phyloP scores from a whole-genome alignment of 2,113 vertebrate genomes.

The Dromaius novaehollandiae region DNA sequence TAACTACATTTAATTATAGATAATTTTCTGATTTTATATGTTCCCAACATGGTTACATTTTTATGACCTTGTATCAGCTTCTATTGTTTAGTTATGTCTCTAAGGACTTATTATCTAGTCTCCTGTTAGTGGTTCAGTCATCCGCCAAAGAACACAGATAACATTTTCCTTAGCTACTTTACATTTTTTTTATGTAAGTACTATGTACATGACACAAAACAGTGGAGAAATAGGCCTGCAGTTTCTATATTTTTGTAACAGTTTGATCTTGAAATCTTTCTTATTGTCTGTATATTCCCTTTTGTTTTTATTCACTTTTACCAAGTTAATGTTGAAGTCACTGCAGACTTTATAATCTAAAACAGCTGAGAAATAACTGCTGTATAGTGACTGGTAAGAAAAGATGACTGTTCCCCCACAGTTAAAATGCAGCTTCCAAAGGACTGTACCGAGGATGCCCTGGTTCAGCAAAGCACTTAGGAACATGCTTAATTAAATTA shows the following conservation, averaged over 20 bases:
- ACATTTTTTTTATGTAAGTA: neutral
- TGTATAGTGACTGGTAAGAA: neutral
- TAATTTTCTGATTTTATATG: neutral
- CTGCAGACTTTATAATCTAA: neutral
- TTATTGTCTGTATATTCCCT: neutral
- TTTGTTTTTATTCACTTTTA: neutral
- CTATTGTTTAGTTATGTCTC: neutral
- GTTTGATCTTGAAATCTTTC: neutral
- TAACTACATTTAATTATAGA: neutral
- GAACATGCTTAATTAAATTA: neutral
- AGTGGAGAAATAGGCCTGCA: neutral
- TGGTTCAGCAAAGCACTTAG: neutral
- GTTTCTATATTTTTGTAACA: neutral
- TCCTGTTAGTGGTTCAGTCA: neutral
- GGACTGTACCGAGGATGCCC: neutral
- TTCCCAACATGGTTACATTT: neutral
- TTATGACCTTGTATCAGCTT: neutral
- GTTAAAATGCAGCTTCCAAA: neutral
- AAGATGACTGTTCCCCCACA: neutral
- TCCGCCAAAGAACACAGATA: neutral
- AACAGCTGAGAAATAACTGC: neutral
- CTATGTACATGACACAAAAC: neutral
- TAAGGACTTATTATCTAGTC: neutral
- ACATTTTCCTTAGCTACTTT: neutral
- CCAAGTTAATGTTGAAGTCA: neutral